A percentile compares a stretch with the other conserved stretches of the same genome.
These are phyloP conservation scores for Incurvaria masculella DNA, from an alignment of 2,888 invertebrate species.

Conservation along the genomic window DNA sequence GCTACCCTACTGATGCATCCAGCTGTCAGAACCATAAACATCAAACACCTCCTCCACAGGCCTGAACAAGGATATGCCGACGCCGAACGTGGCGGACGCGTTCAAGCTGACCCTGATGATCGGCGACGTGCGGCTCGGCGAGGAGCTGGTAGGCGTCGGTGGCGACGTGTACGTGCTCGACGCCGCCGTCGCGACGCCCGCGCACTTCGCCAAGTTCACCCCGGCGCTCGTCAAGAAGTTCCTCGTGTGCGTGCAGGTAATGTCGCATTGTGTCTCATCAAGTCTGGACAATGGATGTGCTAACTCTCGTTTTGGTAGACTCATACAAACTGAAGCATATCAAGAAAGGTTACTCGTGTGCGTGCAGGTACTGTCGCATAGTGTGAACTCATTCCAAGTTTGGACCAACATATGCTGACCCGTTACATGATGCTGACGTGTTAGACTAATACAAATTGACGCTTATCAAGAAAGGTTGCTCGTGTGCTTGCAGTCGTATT, in stretches of 20 bases:
- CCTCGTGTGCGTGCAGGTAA: conserved; percentile 73
- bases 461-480: too few species aligned
- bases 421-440: too few species aligned
- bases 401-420: too few species aligned
- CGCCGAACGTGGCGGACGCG: conserved; percentile 70
- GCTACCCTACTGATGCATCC: too few species aligned
- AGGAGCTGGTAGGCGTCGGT: conserved; percentile 77
- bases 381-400: too few species aligned
- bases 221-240: conserved; percentile 81
- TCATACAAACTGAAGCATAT: background rate
- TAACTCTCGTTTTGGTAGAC: background rate
- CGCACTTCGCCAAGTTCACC: conserved; percentile 82
- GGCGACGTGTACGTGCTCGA: conserved; percentile 82
- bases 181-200: conserved; percentile 72
- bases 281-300: background rate
- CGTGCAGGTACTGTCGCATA: too few species aligned
- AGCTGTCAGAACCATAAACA: too few species aligned
- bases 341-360: too few species aligned
- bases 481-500: too few species aligned
- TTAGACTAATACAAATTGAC: too few species aligned
- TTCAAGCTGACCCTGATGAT: conserved; percentile 84
- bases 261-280: conserved; percentile 14
- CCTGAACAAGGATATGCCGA: conserved; percentile 64
- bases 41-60: too few species aligned
- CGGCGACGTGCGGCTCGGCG: conserved; percentile 74